These are phyloP conservation scores for Diplodus puntazzo DNA, from an alignment of 2,797 vertebrate species.

Conservation along the genomic window DNA sequence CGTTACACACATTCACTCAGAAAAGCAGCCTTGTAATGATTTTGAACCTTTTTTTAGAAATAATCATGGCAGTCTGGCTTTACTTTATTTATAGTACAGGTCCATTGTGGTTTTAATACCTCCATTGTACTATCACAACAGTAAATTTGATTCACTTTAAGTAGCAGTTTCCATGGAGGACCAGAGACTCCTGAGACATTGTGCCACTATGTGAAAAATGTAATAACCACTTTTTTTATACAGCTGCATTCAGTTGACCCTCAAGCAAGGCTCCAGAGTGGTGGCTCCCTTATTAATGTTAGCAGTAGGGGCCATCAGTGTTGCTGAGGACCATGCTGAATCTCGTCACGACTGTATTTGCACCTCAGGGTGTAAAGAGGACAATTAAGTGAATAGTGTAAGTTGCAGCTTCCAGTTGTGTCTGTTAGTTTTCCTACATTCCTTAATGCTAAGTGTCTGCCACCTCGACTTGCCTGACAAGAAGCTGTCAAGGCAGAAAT, in stretches of 20 bases:
- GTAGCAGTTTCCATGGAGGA: neutral
- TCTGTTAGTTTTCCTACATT: conserved; percentile 9
- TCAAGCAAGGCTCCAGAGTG: neutral
- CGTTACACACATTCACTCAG: neutral
- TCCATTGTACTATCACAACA: neutral
- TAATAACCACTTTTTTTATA: conserved; percentile 7
- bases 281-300: conserved; percentile 8
- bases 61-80: neutral
- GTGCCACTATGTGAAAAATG: neutral
- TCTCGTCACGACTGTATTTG: conserved; percentile 38
- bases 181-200: conserved; percentile 1
- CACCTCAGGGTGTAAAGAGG: conserved; percentile 44
- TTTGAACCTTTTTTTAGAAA: neutral
- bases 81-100: conserved; percentile 1
- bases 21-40: neutral
- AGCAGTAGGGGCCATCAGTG: neutral
- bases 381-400: conserved; percentile 44
- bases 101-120: neutral
- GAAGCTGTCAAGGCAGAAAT: neutral
- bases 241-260: conserved; percentile 5
- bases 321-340: conserved; percentile 16
- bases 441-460: conserved; percentile 3
- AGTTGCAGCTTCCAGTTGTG: conserved; percentile 22
- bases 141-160: conserved; percentile 2
- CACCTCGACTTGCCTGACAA: conserved; percentile 1